phyloP scores from a whole-genome alignment of 1,140 invertebrate species.

The Pogonomyrmex barbatus region DNA sequence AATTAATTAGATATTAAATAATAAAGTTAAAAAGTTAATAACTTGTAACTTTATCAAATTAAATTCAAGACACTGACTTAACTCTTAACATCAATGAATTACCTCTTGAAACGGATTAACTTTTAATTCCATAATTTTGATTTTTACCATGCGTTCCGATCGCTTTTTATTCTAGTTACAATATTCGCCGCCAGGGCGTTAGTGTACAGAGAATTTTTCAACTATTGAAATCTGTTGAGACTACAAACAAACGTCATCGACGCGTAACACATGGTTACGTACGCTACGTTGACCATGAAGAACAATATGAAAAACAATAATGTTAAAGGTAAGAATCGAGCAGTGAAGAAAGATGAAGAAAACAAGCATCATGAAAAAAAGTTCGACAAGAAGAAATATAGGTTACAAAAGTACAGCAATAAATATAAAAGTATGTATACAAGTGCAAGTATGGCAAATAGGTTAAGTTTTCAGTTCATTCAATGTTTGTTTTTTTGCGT shows the following conservation, averaged over 20 bases:
- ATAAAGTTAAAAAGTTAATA: too few species aligned
- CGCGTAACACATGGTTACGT: background rate
- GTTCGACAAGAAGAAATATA: conserved; percentile 89
- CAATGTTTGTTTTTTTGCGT: conserved; percentile 47
- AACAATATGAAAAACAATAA: background rate
- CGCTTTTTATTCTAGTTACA: background rate
- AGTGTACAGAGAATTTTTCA: background rate
- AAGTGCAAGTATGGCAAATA: conserved; percentile 38
- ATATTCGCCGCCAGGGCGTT: background rate
- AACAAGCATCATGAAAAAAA: conserved; percentile 79
- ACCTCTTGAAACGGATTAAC: too few species aligned
- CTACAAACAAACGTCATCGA: too few species aligned
- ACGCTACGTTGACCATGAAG: conserved; percentile 18
- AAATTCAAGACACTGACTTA: too few species aligned
- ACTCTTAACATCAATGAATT: too few species aligned
- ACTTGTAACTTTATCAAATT: too few species aligned
- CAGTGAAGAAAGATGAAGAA: background rate
- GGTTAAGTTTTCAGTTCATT: conserved; percentile 67
- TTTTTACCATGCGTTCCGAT: background rate
- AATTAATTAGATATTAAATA: too few species aligned
- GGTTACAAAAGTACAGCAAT: conserved; percentile 89
- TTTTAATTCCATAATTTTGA: too few species aligned
- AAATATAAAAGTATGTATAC: conserved; percentile 87
- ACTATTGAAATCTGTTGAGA: background rate
- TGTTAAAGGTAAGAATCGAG: background rate